Conservation (phyloP, 2,888 invertebrate species). For the Elysia crispata region DNA sequence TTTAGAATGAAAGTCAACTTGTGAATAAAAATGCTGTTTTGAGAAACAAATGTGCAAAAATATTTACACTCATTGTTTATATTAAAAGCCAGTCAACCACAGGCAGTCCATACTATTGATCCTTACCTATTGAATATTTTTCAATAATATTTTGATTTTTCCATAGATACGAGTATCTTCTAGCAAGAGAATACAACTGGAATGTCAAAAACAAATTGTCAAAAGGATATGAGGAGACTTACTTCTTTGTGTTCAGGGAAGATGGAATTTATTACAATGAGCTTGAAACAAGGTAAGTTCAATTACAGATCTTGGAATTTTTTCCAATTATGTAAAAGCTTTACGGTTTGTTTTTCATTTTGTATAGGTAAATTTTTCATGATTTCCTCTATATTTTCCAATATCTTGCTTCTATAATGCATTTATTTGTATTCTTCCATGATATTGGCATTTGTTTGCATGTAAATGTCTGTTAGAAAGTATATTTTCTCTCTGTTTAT, state of each 20-base stretch:
- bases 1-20: no score
- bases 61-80: no score
- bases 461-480: neutral
- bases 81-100: no score
- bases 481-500: no score
- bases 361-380: no score
- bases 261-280: conserved; percentile 96
- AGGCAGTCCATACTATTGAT: no score
- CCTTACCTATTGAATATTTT: no score
- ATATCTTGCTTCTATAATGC: neutral
- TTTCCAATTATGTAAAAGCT: no score
- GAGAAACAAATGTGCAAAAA: no score
- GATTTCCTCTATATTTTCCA: neutral
- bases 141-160: neutral
- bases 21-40: no score
- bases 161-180: conserved; percentile 91
- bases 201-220: conserved; percentile 98
- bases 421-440: neutral
- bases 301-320: no score
- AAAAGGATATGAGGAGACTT: conserved; percentile 97
- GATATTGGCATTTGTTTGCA: neutral
- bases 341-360: no score
- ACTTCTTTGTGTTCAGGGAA: conserved; percentile 93
- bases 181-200: conserved; percentile 99
- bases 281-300: conserved; percentile 85